These are phyloP conservation scores for Zaprionus inermis DNA, from an alignment of 1,140 invertebrate genomes.

Conservation along the genomic window DNA sequence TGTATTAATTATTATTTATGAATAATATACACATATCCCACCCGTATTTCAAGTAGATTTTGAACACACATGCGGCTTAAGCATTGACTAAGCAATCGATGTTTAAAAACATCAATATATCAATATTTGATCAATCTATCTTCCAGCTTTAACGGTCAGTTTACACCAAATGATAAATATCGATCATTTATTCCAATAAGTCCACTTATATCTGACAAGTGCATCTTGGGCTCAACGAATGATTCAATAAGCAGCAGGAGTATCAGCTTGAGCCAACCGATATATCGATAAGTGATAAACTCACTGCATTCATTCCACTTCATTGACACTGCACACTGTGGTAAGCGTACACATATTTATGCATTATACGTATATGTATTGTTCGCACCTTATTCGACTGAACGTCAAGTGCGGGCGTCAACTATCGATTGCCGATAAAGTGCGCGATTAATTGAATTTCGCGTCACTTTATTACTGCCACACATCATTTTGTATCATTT, in stretches of 20 bases:
- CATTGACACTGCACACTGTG: background rate
- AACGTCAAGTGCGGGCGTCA: background rate
- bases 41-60: too few relatives aligned
- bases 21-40: too few relatives aligned
- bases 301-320: background rate
- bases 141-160: too few relatives aligned
- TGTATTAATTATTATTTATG: too few relatives aligned
- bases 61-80: too few relatives aligned
- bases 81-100: too few relatives aligned
- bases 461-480: slow-evolving; percentile 34
- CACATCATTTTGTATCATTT: slow-evolving; percentile 42
- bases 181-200: background rate
- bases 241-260: background rate
- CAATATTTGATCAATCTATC: too few relatives aligned
- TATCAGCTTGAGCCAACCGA: background rate
- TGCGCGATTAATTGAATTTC: slow-evolving; percentile 30
- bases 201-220: background rate
- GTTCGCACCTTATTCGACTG: background rate
- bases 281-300: slow-evolving; percentile 1
- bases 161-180: background rate
- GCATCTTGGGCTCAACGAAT: background rate
- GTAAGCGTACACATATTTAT: background rate
- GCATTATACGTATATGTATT: background rate
- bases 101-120: too few relatives aligned
- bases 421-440: slow-evolving; percentile 23